phyloP scores from a whole-genome alignment of 1,140 invertebrate genomes.

The Rhagoletis pomonella region DNA sequence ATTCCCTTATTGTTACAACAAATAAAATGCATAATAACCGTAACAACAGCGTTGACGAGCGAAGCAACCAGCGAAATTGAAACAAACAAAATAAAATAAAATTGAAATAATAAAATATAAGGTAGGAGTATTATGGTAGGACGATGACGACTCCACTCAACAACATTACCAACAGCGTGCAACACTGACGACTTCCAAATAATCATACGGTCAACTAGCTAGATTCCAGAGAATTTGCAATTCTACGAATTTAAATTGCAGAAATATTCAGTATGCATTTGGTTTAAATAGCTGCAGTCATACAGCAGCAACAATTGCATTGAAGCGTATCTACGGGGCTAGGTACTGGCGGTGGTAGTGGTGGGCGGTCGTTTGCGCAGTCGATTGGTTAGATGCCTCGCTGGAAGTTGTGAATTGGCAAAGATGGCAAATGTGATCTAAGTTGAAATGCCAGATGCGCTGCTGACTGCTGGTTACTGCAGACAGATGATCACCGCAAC shows the following conservation, averaged over 20 bases:
- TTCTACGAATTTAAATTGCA: constrained; percentile 73
- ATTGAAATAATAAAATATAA: background rate
- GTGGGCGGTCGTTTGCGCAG: constrained; percentile 41
- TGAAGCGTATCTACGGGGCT: background rate
- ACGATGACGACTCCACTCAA: constrained; percentile 9
- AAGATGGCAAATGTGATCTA: constrained; percentile 42
- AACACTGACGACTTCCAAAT: constrained; percentile 50
- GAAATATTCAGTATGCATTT: constrained; percentile 60
- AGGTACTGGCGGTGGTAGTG: too few relatives aligned
- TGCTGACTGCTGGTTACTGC: background rate
- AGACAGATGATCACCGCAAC: constrained; percentile 24
- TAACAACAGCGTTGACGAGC: constrained; percentile 41
- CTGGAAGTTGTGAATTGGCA: background rate
- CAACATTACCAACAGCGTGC: background rate
- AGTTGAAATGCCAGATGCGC: constrained; percentile 39
- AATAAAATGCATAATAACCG: constrained; percentile 51
- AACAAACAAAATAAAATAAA: background rate
- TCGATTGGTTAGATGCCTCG: background rate
- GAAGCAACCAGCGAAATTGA: background rate
- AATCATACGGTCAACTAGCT: constrained; percentile 35
- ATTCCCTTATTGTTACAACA: constrained; percentile 26
- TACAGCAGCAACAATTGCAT: constrained; percentile 10
- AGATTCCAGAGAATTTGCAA: constrained; percentile 72
- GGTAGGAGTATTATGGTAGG: constrained; percentile 3
- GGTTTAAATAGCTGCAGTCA: constrained; percentile 28